phyloP scores from a whole-genome alignment of 1,140 invertebrate genomes.

The Hesperophylax magnus region DNA sequence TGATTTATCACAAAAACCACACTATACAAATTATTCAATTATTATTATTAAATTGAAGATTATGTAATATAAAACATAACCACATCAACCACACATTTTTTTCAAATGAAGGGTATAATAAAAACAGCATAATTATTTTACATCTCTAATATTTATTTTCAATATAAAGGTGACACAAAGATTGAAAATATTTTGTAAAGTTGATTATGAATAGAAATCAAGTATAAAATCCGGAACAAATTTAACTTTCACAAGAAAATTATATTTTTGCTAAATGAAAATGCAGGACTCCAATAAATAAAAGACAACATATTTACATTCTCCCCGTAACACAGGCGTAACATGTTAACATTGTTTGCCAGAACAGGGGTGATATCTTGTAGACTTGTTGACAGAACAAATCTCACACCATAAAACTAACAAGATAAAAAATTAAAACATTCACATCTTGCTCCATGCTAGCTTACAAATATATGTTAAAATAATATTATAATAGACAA shows the following conservation, averaged over 20 bases:
- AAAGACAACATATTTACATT: slow-evolving; percentile 30
- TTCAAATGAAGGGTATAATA: background rate
- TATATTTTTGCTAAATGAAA: slow-evolving; percentile 9
- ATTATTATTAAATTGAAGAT: too few relatives aligned
- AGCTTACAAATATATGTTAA: slow-evolving; percentile 7
- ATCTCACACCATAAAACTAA: slow-evolving; percentile 18
- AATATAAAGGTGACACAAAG: slow-evolving; percentile 40
- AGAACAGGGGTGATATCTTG: background rate
- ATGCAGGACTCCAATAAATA: slow-evolving; percentile 23
- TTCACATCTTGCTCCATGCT: slow-evolving; percentile 7
- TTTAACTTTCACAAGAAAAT: slow-evolving; percentile 23
- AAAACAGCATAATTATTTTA: slow-evolving; percentile 7
- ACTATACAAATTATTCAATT: too few relatives aligned
- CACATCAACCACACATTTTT: too few relatives aligned
- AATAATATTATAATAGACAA: slow-evolving; percentile 31
- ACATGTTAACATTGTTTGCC: too few relatives aligned
- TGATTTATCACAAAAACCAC: too few relatives aligned
- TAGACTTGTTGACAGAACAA: slow-evolving; percentile 17
- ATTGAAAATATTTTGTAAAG: slow-evolving; percentile 39
- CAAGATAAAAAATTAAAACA: slow-evolving; percentile 19
- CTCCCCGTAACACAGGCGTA: too few relatives aligned
- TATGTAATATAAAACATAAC: too few relatives aligned
- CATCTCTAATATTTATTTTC: slow-evolving; percentile 39
- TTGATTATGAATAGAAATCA: slow-evolving; percentile 29
- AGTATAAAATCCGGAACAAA: slow-evolving; percentile 20